A percentile compares a stretch with the other conserved stretches of the same genome.
Evolutionary conservation across 2,797 vertebrate species (phyloP).

Genomic region (Coregonus suidteri): DNA sequence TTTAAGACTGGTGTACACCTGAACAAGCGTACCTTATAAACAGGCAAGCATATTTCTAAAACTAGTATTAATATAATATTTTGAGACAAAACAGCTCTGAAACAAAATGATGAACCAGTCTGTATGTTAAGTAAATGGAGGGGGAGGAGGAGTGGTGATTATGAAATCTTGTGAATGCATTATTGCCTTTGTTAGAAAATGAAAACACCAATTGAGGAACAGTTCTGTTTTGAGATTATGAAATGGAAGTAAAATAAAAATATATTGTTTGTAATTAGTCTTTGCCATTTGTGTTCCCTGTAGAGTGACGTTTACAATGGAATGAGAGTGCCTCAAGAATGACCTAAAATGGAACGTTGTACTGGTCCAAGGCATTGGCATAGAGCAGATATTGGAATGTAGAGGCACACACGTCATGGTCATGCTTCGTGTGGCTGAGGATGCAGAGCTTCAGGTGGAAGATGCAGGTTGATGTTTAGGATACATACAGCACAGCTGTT

Average conservation of each 20-base stretch:
- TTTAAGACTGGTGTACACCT: neutral
- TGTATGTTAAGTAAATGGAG: neutral
- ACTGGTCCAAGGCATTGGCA: too few relatives aligned
- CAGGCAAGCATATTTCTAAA: neutral
- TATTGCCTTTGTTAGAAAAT: neutral
- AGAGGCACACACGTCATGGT: too few relatives aligned
- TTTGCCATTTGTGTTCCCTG: neutral
- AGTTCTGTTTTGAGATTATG: neutral
- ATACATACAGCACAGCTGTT: too few relatives aligned
- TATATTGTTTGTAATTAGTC: neutral
- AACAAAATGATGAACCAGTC: neutral
- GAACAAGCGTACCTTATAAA: neutral
- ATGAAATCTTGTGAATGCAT: neutral
- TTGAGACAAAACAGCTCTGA: neutral
- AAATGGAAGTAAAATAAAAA: too few relatives aligned
- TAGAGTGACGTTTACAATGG: neutral
- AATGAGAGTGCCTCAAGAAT: neutral
- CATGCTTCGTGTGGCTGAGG: too few relatives aligned
- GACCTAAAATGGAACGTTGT: neutral
- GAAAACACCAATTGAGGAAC: neutral
- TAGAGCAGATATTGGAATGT: too few relatives aligned
- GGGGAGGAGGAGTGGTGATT: neutral
- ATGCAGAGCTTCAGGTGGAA: too few relatives aligned
- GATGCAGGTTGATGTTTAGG: too few relatives aligned
- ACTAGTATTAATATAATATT: neutral